phyloP scores from a whole-genome alignment of 2,113 vertebrate species.

The Carlito syrichta region DNA sequence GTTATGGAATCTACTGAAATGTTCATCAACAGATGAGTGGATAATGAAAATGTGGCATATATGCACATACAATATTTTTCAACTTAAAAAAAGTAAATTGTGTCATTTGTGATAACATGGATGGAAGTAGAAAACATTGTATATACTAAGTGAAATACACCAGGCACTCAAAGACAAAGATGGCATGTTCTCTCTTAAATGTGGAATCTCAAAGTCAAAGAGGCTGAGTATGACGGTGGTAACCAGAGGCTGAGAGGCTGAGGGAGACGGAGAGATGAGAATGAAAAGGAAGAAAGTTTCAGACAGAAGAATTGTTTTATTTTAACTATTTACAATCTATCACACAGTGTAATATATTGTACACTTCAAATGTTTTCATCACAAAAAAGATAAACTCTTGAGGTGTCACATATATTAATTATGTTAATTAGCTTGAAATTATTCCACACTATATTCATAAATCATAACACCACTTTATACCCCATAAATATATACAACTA shows the following conservation, averaged over 20 bases:
- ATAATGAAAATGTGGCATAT: background rate
- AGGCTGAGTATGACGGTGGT: background rate
- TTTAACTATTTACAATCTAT: background rate
- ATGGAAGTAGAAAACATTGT: background rate
- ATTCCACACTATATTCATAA: too few relatives aligned
- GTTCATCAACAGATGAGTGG: background rate
- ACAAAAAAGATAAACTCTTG: too few relatives aligned
- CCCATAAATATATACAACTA: too few relatives aligned
- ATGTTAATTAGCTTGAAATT: too few relatives aligned
- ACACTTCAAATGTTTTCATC: background rate
- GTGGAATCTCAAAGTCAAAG: background rate
- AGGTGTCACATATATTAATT: too few relatives aligned
- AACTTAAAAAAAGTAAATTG: background rate
- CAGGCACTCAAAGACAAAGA: background rate
- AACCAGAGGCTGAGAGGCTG: background rate
- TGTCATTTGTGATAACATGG: background rate
- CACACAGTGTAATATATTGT: background rate
- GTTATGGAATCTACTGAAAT: too few relatives aligned
- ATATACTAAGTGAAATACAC: background rate
- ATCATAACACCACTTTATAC: too few relatives aligned
- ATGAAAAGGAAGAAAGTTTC: background rate
- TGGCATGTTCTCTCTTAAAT: fast-evolving
- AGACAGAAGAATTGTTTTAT: too few relatives aligned
- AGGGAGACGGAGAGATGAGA: background rate
- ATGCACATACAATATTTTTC: background rate